phyloP scores from a whole-genome alignment of 2,888 invertebrate species.

The Acanthosepion esculentum region DNA sequence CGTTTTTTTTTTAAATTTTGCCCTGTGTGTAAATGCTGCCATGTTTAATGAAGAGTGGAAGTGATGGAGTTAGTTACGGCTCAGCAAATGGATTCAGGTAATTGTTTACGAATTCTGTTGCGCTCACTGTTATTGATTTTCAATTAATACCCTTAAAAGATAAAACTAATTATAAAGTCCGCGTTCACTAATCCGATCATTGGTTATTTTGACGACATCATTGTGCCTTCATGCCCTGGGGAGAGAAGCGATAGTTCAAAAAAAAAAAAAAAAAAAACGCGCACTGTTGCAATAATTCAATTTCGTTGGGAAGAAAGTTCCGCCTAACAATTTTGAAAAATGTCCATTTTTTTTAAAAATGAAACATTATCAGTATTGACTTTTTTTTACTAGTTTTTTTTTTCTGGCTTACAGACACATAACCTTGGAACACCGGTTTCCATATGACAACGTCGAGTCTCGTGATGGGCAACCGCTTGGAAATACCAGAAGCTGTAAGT shows the following conservation, averaged over 20 bases:
- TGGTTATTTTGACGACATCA: background rate
- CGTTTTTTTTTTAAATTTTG: no score
- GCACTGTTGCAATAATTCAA: background rate
- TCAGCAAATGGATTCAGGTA: background rate
- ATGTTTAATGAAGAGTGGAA: background rate
- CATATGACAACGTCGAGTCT: no score
- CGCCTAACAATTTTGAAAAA: background rate
- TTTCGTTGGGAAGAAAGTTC: background rate
- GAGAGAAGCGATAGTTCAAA: background rate
- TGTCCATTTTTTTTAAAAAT: background rate
- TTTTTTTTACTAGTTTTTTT: no score
- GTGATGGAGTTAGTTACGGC: background rate
- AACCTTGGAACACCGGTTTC: no score
- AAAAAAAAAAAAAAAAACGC: background rate
- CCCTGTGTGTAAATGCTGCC: no score
- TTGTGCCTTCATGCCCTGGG: background rate
- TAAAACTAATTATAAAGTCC: background rate
- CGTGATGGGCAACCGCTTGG: no score
- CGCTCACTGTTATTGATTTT: background rate
- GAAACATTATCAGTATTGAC: no score
- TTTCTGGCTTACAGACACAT: no score
- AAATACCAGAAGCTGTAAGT: no score
- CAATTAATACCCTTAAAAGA: background rate
- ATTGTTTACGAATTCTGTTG: background rate
- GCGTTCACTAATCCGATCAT: background rate